Evolutionary conservation across 2,797 vertebrate genomes (phyloP).

Genomic region (Eleutherodactylus coqui): DNA sequence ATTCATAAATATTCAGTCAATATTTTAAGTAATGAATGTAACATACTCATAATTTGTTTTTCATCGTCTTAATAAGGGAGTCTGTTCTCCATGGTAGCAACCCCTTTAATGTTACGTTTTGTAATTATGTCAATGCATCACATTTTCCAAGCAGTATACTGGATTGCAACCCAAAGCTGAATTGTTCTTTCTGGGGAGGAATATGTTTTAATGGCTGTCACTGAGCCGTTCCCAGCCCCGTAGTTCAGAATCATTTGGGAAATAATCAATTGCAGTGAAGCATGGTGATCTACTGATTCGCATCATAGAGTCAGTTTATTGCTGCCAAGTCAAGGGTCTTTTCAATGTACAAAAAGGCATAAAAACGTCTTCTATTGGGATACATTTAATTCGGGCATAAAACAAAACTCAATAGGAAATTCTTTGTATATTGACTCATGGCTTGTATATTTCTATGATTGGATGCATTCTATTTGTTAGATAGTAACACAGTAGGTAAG

Average conservation of each 20-base stretch:
- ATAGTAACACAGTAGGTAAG: too few species aligned
- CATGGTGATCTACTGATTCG: conserved; percentile 57
- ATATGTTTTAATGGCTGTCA: conserved; percentile 50
- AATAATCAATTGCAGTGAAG: conserved; percentile 61
- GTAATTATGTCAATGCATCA: conserved; percentile 28
- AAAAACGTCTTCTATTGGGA: conserved; percentile 25
- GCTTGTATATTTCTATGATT: neutral
- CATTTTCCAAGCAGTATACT: conserved; percentile 28
- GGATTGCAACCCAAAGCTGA: conserved; percentile 34
- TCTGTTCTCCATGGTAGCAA: conserved; percentile 6
- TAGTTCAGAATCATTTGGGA: conserved; percentile 56
- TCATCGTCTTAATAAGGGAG: conserved; percentile 3
- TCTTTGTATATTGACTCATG: neutral
- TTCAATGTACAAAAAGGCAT: conserved; percentile 26
- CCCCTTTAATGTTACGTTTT: neutral
- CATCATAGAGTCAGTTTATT: conserved; percentile 55
- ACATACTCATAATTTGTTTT: neutral
- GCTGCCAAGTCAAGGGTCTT: conserved; percentile 52
- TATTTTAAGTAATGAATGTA: conserved; percentile 1
- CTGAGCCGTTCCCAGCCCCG: conserved; percentile 44
- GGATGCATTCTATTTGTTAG: neutral
- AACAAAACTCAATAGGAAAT: conserved; percentile 23
- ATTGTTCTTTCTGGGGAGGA: conserved; percentile 48
- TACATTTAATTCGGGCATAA: conserved; percentile 12
- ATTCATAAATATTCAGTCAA: neutral